These are phyloP conservation scores for Poecilia velifera DNA, from an alignment of 2,797 vertebrate species.

Conservation along the genomic window DNA sequence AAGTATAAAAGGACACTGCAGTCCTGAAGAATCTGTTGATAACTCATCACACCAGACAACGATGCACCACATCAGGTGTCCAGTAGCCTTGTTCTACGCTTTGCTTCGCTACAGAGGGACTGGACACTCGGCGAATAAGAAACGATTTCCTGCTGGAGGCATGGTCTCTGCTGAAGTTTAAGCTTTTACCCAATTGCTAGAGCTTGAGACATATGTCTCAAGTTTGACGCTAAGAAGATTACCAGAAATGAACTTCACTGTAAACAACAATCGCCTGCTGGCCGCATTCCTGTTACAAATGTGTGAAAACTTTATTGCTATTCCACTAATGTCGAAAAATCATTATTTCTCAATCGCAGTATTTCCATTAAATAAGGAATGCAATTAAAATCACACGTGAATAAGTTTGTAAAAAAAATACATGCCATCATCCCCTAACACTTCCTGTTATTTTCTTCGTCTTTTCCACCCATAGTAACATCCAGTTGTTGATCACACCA, in stretches of 20 bases:
- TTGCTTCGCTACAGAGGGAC: background rate
- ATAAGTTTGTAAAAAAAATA: too few relatives aligned
- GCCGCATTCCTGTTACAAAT: too few relatives aligned
- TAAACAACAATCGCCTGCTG: background rate
- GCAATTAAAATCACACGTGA: too few relatives aligned
- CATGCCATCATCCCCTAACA: too few relatives aligned
- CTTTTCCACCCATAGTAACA: too few relatives aligned
- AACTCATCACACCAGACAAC: background rate
- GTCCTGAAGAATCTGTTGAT: background rate
- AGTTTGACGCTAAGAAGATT: background rate
- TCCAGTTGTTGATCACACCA: too few relatives aligned
- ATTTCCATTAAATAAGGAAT: too few relatives aligned
- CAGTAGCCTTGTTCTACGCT: background rate
- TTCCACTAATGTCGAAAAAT: too few relatives aligned
- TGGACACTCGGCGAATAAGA: background rate
- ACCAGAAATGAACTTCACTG: background rate
- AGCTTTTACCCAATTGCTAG: background rate
- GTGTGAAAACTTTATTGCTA: too few relatives aligned
- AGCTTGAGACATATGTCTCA: background rate
- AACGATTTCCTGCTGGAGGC: background rate
- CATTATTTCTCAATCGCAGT: too few relatives aligned
- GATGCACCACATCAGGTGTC: background rate
- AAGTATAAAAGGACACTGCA: constrained; percentile 13
- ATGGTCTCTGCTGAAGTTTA: background rate
- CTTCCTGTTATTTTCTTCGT: too few relatives aligned